phyloP scores from a whole-genome alignment of 1,140 invertebrate species.

The Eurytemora carolleeae region DNA sequence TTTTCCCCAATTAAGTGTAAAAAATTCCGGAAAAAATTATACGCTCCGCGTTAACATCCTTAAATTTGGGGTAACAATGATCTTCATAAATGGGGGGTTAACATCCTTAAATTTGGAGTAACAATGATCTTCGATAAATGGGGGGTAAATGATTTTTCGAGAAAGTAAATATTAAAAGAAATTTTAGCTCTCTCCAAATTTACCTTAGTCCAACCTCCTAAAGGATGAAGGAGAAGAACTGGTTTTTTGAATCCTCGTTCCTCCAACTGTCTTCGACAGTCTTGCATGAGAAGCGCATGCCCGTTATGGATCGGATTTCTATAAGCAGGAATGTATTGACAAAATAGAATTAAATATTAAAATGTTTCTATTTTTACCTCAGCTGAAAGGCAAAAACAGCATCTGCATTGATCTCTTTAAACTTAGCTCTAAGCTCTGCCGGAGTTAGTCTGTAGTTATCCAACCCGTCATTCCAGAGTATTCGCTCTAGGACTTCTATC shows the following conservation, averaged over 20 bases:
- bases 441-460: conserved; percentile 84
- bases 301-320: conserved; percentile 97
- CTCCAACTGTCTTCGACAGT: conserved; percentile 38
- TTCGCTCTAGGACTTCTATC: conserved; percentile 66
- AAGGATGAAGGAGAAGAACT: conserved; percentile 75
- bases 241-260: conserved; percentile 79
- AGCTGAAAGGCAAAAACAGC: conserved; percentile 95
- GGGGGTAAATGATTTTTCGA: no score
- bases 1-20: no score
- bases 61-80: no score
- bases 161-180: no score
- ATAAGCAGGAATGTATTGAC: background rate
- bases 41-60: no score
- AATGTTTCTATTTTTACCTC: conserved; percentile 19
- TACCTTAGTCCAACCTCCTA: conserved; percentile 89
- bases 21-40: no score
- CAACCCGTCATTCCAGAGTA: conserved; percentile 80
- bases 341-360: no score
- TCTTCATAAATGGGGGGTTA: no score
- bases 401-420: conserved; percentile 65
- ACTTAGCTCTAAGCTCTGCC: conserved; percentile 59
- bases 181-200: no score
- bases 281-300: conserved; percentile 86
- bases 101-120: no score
- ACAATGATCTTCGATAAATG: no score